Conservation (phyloP, 2,888 invertebrate genomes). For the Xanthia togata region DNA sequence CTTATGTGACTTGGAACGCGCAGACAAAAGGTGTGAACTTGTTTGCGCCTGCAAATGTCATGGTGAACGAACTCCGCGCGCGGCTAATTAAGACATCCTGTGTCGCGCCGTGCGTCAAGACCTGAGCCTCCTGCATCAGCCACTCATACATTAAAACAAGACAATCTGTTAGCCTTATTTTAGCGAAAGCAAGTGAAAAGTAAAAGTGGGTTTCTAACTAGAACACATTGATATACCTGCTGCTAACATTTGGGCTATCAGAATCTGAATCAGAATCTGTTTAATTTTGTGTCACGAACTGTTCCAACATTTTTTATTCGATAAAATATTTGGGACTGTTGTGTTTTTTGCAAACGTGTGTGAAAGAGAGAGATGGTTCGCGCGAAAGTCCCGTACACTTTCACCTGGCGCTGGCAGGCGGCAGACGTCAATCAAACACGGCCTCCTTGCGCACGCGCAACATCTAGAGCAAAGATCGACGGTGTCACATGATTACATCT, state of each 20-base stretch:
- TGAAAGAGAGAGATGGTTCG: slow-evolving; percentile 55
- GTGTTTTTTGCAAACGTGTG: slow-evolving; percentile 63
- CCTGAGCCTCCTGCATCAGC: slow-evolving; percentile 16
- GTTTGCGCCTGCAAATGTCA: slow-evolving; percentile 62
- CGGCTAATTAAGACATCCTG: slow-evolving; percentile 59
- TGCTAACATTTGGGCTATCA: slow-evolving; percentile 34
- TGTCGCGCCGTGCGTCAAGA: slow-evolving; percentile 36
- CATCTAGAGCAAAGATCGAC: slow-evolving; percentile 41
- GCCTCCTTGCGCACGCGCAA: slow-evolving; percentile 56
- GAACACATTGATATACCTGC: slow-evolving; percentile 47
- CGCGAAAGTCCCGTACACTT: slow-evolving; percentile 78
- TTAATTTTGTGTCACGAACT: slow-evolving; percentile 56
- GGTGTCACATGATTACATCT: slow-evolving; percentile 37
- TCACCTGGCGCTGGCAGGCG: slow-evolving; percentile 67
- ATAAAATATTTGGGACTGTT: slow-evolving; percentile 62
- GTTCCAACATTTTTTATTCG: slow-evolving; percentile 63
- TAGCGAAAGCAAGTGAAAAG: slow-evolving; percentile 44
- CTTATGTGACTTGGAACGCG: slow-evolving; percentile 29
- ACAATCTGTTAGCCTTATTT: slow-evolving; percentile 24
- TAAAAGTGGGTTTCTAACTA: slow-evolving; percentile 58
- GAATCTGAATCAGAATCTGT: too few species aligned
- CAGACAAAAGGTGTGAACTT: slow-evolving; percentile 58
- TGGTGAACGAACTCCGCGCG: slow-evolving; percentile 56
- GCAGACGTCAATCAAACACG: slow-evolving; percentile 67
- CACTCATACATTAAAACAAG: slow-evolving; percentile 3